Evolutionary conservation across 2,888 invertebrate species (phyloP).

Genomic region (Poecilobothrus nobilitatus): DNA sequence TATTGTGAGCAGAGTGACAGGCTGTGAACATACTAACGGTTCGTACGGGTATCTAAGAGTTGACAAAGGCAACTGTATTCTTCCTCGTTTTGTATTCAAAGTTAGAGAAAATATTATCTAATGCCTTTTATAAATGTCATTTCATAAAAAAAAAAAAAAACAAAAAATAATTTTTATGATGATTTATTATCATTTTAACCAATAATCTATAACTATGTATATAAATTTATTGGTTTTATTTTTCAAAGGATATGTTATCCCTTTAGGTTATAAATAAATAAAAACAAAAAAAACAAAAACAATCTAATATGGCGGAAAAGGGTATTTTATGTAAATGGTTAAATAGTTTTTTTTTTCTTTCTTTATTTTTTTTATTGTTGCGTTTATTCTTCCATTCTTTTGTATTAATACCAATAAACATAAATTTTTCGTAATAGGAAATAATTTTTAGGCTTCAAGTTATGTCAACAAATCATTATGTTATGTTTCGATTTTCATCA

Average conservation of each 20-base stretch:
- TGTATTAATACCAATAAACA: background rate
- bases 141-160: slow-evolving; percentile 2
- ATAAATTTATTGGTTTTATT: background rate
- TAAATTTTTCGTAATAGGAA: background rate
- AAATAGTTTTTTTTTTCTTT: background rate
- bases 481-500: background rate
- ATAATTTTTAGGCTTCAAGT: background rate
- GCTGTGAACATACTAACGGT: no score
- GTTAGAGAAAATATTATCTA: background rate
- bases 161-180: background rate
- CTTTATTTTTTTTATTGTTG: background rate
- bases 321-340: background rate
- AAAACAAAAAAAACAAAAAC: background rate
- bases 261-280: background rate
- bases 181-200: background rate
- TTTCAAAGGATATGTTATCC: background rate
- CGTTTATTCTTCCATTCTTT: background rate
- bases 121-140: background rate
- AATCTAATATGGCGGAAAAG: background rate
- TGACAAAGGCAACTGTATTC: no score
- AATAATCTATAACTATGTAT: background rate
- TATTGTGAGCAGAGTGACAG: no score
- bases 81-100: slow-evolving; percentile 1
- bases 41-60: no score
- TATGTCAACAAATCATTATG: background rate